Evolutionary conservation across 2,113 vertebrate species (phyloP).

Genomic region (Tympanuchus pallidicinctus): DNA sequence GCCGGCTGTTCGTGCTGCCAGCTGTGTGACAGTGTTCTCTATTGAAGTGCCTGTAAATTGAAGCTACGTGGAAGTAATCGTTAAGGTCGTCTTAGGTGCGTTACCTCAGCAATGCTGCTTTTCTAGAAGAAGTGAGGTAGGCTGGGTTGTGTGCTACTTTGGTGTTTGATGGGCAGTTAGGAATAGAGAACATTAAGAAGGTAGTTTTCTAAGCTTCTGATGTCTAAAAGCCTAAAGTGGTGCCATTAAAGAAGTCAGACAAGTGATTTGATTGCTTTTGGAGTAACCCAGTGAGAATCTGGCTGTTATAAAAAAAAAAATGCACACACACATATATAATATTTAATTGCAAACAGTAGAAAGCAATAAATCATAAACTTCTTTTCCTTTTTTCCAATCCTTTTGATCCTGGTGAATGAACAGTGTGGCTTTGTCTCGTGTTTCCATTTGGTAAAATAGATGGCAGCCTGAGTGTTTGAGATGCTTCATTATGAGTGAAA

Average conservation of each 20-base stretch:
- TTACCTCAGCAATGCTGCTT: not conserved
- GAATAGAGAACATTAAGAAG: not conserved
- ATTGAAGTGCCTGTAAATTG: not conserved
- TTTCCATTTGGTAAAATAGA: not conserved
- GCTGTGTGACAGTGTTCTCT: not conserved
- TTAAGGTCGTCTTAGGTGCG: rapidly evolving
- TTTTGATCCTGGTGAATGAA: not conserved
- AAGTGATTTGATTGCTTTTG: not conserved
- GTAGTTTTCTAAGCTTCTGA: not conserved
- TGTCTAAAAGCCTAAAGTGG: not conserved
- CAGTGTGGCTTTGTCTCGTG: not conserved
- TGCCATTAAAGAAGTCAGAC: not conserved
- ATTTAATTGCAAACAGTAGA: not conserved
- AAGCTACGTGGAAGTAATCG: not conserved
- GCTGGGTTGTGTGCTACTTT: not conserved
- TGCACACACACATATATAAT: too few relatives aligned
- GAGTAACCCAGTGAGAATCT: not conserved
- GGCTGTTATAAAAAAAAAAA: not conserved
- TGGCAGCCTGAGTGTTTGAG: not conserved
- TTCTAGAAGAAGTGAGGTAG: not conserved
- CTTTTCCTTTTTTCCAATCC: not conserved
- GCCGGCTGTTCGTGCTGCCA: too few relatives aligned
- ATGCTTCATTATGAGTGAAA: not conserved
- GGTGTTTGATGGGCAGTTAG: not conserved
- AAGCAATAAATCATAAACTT: not conserved